Evolutionary conservation across 2,888 invertebrate species (phyloP).

Genomic region (Drosophila tanythrix): DNA sequence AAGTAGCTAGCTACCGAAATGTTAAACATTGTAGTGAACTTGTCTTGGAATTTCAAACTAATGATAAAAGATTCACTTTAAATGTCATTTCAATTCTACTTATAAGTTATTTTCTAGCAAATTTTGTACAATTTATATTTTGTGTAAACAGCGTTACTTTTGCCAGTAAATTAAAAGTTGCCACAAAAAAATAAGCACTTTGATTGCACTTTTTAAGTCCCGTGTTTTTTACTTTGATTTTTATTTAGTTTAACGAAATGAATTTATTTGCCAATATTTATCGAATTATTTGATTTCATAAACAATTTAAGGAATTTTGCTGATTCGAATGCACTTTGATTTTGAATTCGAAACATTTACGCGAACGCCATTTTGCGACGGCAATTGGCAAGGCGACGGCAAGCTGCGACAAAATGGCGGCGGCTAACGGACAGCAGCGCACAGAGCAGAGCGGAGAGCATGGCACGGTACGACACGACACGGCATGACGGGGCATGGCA

Average conservation of each 20-base stretch:
- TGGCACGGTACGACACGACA: conserved; percentile 48
- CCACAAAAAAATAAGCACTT: conserved; percentile 1
- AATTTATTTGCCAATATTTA: neutral
- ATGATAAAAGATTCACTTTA: neutral
- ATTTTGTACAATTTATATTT: neutral
- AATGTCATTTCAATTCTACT: neutral
- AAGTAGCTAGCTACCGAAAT: conserved; percentile 35
- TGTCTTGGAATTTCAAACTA: conserved; percentile 5
- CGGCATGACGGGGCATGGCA: conserved; percentile 62
- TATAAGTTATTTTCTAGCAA: neutral
- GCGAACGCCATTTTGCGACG: conserved; percentile 70
- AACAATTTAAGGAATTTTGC: neutral
- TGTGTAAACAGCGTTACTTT: neutral
- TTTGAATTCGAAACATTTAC: conserved; percentile 19
- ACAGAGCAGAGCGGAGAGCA: conserved; percentile 21
- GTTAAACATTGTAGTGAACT: conserved; percentile 15
- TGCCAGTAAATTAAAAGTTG: neutral
- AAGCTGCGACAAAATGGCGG: conserved; percentile 71
- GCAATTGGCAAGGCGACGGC: conserved; percentile 63
- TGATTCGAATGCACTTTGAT: conserved; percentile 15
- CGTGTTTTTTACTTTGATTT: neutral
- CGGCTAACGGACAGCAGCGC: conserved; percentile 55
- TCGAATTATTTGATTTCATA: neutral
- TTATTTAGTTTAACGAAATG: neutral
- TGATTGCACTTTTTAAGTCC: neutral